Evolutionary conservation across 2,888 invertebrate species (phyloP).

Genomic region (Mycalesis mineus): DNA sequence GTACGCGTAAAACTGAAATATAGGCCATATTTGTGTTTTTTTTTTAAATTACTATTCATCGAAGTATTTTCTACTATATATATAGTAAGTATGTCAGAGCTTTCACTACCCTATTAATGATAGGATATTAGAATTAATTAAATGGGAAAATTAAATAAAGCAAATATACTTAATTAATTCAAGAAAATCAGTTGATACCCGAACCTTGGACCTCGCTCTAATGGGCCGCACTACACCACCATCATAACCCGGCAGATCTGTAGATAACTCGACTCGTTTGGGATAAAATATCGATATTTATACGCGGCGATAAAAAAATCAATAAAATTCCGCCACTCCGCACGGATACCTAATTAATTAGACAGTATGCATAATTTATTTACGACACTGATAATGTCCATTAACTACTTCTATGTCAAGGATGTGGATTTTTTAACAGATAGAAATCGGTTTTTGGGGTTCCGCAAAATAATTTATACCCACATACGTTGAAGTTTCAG

Average conservation of each 20-base stretch:
- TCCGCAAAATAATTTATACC: neutral
- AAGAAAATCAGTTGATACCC: neutral
- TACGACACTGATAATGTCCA: slow-evolving; percentile 30
- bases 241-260: slow-evolving; percentile 6
- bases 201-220: neutral
- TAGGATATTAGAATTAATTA: no score
- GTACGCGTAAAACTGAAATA: no score
- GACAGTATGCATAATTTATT: slow-evolving; percentile 35
- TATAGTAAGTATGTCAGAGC: no score
- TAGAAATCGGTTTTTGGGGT: slow-evolving; percentile 9
- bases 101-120: no score
- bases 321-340: slow-evolving; percentile 34
- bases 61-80: no score
- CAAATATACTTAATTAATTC: no score
- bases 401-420: slow-evolving; percentile 34
- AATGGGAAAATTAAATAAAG: no score
- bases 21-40: no score
- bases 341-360: slow-evolving; percentile 33
- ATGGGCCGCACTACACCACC: no score
- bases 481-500: no score
- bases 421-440: slow-evolving; percentile 26
- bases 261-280: slow-evolving; percentile 9
- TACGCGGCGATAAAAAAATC: slow-evolving; percentile 31
- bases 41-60: no score
- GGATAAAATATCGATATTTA: slow-evolving; percentile 41